Percentiles rank a stretch among this genome's conserved stretches.
Conservation (phyloP, 1,140 invertebrate species). For the Planococcus citri region DNA sequence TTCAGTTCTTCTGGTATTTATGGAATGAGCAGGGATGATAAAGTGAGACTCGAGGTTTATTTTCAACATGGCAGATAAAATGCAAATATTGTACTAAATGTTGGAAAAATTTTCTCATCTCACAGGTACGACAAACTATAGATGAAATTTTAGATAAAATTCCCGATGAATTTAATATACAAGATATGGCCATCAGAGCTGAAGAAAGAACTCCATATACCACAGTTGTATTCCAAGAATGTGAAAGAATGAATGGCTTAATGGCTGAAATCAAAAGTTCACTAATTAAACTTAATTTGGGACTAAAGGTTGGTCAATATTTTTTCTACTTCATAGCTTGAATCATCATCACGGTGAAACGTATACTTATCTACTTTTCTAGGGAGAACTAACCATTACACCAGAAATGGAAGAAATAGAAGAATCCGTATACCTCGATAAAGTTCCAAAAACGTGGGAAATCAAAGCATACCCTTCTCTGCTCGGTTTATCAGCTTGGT, state of each 20-base stretch:
- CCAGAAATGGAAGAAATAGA: conserved; percentile 81
- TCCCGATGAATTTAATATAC: conserved; percentile 76
- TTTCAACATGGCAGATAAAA: not conserved
- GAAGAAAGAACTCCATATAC: conserved; percentile 85
- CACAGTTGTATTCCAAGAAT: conserved; percentile 89
- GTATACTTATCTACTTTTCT: conserved; percentile 27
- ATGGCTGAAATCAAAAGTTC: conserved; percentile 67
- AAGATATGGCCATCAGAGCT: conserved; percentile 70
- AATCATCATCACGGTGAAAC: not conserved
- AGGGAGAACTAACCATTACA: conserved; percentile 87
- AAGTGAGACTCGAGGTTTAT: conserved; percentile 38
- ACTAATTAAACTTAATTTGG: conserved; percentile 71
- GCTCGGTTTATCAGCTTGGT: conserved; percentile 71
- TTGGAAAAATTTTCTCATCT: conserved; percentile 17
- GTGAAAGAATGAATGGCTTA: conserved; percentile 84
- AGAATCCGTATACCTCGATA: conserved; percentile 71
- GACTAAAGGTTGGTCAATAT: conserved; percentile 53
- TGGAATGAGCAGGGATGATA: conserved; percentile 64
- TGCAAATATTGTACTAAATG: not conserved
- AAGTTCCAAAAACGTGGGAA: conserved; percentile 70
- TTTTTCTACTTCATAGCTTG: not conserved
- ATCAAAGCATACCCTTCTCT: conserved; percentile 81
- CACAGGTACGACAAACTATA: conserved; percentile 57
- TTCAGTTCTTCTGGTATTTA: conserved; percentile 49
- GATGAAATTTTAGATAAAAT: conserved; percentile 84